A percentile compares a stretch with the other conserved stretches of the same genome.
These are phyloP conservation scores for Echinops telfairi DNA, from an alignment of 2,113 vertebrate genomes.

Conservation along the genomic window DNA sequence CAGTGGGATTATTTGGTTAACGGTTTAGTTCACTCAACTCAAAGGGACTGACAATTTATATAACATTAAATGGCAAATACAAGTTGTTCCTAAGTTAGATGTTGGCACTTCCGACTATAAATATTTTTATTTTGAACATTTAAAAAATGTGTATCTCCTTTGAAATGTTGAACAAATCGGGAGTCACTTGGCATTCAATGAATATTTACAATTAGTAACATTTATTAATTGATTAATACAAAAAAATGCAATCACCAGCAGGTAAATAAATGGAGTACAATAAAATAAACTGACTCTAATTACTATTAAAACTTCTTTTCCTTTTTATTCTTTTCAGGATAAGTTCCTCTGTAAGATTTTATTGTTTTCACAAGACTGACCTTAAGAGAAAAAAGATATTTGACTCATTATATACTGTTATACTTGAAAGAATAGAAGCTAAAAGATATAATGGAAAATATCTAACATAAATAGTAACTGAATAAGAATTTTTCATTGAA, in stretches of 20 bases:
- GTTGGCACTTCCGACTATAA: neutral
- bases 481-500: neutral
- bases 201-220: too few relatives aligned
- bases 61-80: neutral
- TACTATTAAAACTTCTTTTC: neutral
- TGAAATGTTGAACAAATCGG: neutral
- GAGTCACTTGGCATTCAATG: neutral
- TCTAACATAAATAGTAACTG: neutral
- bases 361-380: neutral
- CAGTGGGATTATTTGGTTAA: neutral
- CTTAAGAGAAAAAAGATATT: neutral
- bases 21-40: neutral
- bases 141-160: neutral
- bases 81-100: neutral
- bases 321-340: neutral
- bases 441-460: neutral
- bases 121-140: conserved; percentile 16
- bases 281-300: neutral
- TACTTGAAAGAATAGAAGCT: neutral
- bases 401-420: conserved; percentile 11
- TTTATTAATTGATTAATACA: neutral
- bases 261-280: neutral
- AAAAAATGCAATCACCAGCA: neutral
- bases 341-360: neutral
- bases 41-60: neutral